Base-by-base conservation (phyloP, 2,888 invertebrate genomes). In the Xestia xanthographa region DNA sequence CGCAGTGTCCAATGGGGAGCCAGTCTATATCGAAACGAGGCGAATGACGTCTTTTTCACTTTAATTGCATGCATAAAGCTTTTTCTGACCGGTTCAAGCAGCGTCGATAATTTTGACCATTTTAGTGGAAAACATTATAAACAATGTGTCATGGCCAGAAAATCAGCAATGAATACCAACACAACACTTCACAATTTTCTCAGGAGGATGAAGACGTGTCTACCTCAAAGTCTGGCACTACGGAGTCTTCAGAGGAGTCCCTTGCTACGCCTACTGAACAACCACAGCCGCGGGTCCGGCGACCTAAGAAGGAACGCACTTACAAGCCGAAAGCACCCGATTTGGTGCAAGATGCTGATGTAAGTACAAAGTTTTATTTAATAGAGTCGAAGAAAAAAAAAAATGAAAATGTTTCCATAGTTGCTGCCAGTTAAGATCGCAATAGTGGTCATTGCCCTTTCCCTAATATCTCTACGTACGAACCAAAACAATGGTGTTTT, bases 281-380 rank as follows among this genome's bases (percentile, higher is more conserved):
- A 38, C 90, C 90, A 2, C 85, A 88, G 5, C 90, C 89, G 22
- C 83, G 91, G 12, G 87, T 87, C 11, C 91, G 92, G 63, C 93
- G 92, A 80, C 95, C 94, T 78, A 96, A 94, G 90, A 94, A 93
- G 83, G 95, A 94, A 62, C 92, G 94, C 90, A 93, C 93, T 85
- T 96, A 95, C 88, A 95, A 95, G 80, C 94, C 95, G 0, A 95
- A 94, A 73, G 91, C 94, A 0, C 91, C 94, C 0, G 96, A 96
- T 65, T 86, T 96, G 34, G 94, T 95, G 14, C 95, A 95, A 81
- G 96, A 96, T 79, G 96, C 96, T 79, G 96, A 96, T 90, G 96
- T 96, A 82, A 95, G 95, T 87, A 11, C 1, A 34, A 9, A n/a
- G n/a, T 8, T 43, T 69, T 53, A 53, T 62, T 43, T 22, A 20